Conservation (phyloP, 2,797 vertebrate genomes). For the Schizopygopsis pylzovi region DNA sequence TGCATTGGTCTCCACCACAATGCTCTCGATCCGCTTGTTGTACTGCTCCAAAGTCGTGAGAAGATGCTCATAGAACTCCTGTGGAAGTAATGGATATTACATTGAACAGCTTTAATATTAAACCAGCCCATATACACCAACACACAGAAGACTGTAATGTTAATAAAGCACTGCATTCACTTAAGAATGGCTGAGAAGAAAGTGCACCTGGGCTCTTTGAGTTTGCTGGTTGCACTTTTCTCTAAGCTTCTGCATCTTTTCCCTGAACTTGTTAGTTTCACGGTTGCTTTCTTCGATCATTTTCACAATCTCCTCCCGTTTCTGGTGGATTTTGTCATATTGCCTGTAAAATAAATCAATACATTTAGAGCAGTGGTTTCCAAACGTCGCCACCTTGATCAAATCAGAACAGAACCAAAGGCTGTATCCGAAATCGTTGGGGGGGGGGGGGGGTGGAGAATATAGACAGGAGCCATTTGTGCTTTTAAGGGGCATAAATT, state of each 20-base stretch:
- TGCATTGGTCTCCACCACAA: slow-evolving; percentile 64
- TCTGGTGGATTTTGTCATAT: slow-evolving; percentile 78
- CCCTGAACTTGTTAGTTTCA: slow-evolving; percentile 75
- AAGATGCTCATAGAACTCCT: slow-evolving; percentile 75
- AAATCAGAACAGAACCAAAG: too few species aligned
- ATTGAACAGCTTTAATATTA: not conserved
- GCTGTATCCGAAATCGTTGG: too few species aligned
- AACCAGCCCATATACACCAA: not conserved
- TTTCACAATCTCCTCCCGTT: slow-evolving; percentile 78
- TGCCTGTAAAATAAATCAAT: slow-evolving; percentile 66
- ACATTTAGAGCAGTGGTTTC: not conserved
- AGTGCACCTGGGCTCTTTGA: slow-evolving; percentile 75
- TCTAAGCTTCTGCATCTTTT: slow-evolving; percentile 74
- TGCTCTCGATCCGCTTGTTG: slow-evolving; percentile 70
- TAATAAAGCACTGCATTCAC: not conserved
- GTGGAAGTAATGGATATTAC: not conserved
- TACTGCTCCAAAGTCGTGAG: slow-evolving; percentile 69
- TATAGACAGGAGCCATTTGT: too few species aligned
- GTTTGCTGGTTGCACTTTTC: slow-evolving; percentile 74
- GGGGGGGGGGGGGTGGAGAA: too few species aligned
- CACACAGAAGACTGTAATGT: not conserved
- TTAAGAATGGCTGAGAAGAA: not conserved
- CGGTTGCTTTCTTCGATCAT: slow-evolving; percentile 72
- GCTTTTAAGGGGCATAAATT: too few species aligned
- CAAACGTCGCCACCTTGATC: not conserved